A percentile compares a stretch with the other conserved stretches of the same genome.
These are phyloP conservation scores for Meteorus colon DNA, from an alignment of 2,888 invertebrate genomes.

Conservation along the genomic window DNA sequence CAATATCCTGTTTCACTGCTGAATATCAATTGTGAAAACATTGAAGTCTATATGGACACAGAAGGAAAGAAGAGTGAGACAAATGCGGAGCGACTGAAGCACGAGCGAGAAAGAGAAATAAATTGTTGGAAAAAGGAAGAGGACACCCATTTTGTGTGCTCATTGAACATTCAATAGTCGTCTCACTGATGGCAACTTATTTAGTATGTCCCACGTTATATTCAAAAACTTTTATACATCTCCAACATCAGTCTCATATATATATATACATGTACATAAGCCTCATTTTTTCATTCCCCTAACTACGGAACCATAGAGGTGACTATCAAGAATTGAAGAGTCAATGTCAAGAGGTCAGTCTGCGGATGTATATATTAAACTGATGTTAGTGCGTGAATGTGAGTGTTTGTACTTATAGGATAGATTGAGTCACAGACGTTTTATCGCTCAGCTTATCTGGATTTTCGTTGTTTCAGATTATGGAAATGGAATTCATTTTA, in stretches of 20 bases:
- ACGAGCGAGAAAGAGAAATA: conserved; percentile 26
- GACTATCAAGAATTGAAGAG: conserved; percentile 29
- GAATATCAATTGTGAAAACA: conserved; percentile 60
- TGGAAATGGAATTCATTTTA: not conserved
- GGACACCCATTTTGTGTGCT: conserved; percentile 52
- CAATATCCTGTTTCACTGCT: conserved; percentile 64
- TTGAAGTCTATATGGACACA: conserved; percentile 11
- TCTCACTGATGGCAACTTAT: conserved; percentile 41
- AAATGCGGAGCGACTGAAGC: conserved; percentile 19
- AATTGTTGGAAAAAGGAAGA: conserved; percentile 27
- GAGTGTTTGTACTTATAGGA: not conserved
- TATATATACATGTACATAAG: conserved; percentile 12
- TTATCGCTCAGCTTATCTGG: not conserved
- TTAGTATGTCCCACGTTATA: conserved; percentile 44
- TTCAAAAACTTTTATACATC: conserved; percentile 25
- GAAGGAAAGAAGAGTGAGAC: conserved; percentile 25
- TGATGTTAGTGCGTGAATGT: not conserved
- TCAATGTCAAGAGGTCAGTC: conserved; percentile 24
- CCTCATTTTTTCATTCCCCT: conserved; percentile 7
- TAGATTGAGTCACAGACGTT: not conserved
- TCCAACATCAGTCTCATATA: not conserved
- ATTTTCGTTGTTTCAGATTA: not conserved
- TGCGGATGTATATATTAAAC: conserved; percentile 9
- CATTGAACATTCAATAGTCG: conserved; percentile 62
- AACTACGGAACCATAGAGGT: conserved; percentile 12